Evolutionary conservation across 2,888 invertebrate species (phyloP).

Genomic region (Malthinus flaveolus): DNA sequence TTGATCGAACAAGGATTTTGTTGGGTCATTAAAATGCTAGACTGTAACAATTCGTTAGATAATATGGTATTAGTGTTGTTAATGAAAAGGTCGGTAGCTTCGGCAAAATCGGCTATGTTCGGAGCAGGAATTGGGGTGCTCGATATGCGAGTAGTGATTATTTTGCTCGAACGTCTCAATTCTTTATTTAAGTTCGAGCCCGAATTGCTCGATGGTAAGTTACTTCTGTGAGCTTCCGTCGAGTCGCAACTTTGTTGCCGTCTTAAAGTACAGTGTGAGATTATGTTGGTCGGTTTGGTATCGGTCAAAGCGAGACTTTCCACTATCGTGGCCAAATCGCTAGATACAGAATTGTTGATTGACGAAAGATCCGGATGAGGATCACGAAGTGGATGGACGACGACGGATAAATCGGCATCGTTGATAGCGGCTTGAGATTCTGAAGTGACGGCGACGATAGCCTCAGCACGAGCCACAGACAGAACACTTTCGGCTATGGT

Average conservation of each 20-base stretch:
- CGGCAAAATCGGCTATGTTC: conserved; percentile 61
- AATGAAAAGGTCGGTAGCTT: conserved; percentile 71
- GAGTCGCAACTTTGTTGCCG: conserved; percentile 48
- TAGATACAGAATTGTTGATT: conserved; percentile 69
- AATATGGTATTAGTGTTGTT: conserved; percentile 81
- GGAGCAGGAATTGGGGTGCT: conserved; percentile 46
- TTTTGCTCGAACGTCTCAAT: conserved; percentile 45
- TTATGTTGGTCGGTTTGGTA: conserved; percentile 43
- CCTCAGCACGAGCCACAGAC: conserved; percentile 72
- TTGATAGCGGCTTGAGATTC: conserved; percentile 59
- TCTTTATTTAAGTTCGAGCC: conserved; percentile 48
- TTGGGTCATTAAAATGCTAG: conserved; percentile 40
- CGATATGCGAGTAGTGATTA: conserved; percentile 47
- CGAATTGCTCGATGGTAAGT: conserved; percentile 44
- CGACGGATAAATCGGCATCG: conserved; percentile 61
- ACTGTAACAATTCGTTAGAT: conserved; percentile 62
- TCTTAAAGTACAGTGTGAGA: conserved; percentile 33
- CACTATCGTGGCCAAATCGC: conserved; percentile 84
- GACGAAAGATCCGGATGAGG: conserved; percentile 68
- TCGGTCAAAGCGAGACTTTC: conserved; percentile 77
- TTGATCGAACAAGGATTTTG: conserved; percentile 46
- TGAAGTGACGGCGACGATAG: conserved; percentile 61
- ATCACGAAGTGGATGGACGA: conserved; percentile 64
- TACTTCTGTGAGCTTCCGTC: conserved; percentile 42
- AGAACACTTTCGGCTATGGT: conserved; percentile 85